Evolutionary conservation across 1,140 invertebrate species (phyloP).

Genomic region (Aphelinus atriplicis): DNA sequence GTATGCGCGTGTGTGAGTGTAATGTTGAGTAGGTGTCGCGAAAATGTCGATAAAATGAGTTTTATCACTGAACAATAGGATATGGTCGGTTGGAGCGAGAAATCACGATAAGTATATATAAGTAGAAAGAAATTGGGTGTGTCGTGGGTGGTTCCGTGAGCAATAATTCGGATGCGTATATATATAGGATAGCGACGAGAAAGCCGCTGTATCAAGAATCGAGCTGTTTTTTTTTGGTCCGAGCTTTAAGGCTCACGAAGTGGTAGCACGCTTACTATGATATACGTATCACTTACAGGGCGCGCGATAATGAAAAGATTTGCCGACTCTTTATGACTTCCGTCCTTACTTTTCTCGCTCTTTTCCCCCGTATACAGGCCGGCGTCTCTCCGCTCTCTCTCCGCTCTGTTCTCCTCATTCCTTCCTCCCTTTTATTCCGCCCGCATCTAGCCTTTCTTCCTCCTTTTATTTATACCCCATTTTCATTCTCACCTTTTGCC

Average conservation of each 20-base stretch:
- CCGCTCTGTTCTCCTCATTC: conserved; percentile 42
- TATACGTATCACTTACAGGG: conserved; percentile 65
- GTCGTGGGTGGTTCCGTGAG: background rate
- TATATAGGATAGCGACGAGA: background rate
- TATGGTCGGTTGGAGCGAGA: no score
- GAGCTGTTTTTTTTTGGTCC: conserved; percentile 42
- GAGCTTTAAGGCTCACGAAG: conserved; percentile 58
- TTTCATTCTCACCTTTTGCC: conserved; percentile 37
- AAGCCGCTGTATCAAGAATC: conserved; percentile 22
- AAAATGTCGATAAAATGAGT: no score
- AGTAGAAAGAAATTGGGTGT: no score
- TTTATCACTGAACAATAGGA: no score
- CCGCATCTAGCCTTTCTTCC: conserved; percentile 39
- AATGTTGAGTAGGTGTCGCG: no score
- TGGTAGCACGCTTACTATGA: conserved; percentile 60
- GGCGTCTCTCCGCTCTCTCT: background rate
- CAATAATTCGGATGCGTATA: conserved; percentile 8
- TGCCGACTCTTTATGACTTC: conserved; percentile 62
- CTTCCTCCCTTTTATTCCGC: conserved; percentile 34
- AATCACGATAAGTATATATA: no score
- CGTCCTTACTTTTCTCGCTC: conserved; percentile 23
- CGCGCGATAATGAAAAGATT: conserved; percentile 66
- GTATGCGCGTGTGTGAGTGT: no score
- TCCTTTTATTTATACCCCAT: conserved; percentile 47
- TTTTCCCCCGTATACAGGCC: background rate